Evolutionary conservation across 2,888 invertebrate genomes (phyloP).

Genomic region (Eucriotettix oculatus): DNA sequence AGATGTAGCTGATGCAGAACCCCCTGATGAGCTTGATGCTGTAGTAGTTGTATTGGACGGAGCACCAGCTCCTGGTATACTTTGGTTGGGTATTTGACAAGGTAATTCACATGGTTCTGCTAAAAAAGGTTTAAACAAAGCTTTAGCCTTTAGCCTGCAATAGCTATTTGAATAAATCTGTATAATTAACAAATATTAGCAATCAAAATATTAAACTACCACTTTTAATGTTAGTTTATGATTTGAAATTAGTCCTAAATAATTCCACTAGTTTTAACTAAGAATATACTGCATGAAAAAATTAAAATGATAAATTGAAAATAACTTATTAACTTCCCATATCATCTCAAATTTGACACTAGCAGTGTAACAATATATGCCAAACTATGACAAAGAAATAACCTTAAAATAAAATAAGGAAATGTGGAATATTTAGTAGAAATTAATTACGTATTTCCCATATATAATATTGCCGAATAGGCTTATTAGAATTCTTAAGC

Average conservation of each 20-base stretch:
- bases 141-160: too few relatives aligned
- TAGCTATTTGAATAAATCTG: too few relatives aligned
- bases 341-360: too few relatives aligned
- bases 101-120: slow-evolving; percentile 56
- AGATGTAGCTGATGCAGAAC: slow-evolving; percentile 20
- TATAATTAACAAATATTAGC: too few relatives aligned
- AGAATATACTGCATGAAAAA: neutral
- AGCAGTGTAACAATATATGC: too few relatives aligned
- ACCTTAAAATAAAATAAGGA: too few relatives aligned
- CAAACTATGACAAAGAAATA: too few relatives aligned
- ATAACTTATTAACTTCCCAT: neutral
- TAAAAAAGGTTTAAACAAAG: slow-evolving; percentile 22
- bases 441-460: too few relatives aligned
- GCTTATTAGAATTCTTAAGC: slow-evolving; percentile 1
- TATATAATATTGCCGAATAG: neutral
- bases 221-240: too few relatives aligned
- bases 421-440: too few relatives aligned
- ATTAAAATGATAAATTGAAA: neutral
- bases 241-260: too few relatives aligned
- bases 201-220: too few relatives aligned
- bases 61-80: slow-evolving; percentile 30
- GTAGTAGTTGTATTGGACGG: slow-evolving; percentile 13
- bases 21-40: slow-evolving; percentile 11
- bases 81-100: slow-evolving; percentile 39
- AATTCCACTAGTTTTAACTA: neutral